Base-by-base conservation (phyloP, 92 coral and sea anemone genomes). In the Scolanthus callimorphus region DNA sequence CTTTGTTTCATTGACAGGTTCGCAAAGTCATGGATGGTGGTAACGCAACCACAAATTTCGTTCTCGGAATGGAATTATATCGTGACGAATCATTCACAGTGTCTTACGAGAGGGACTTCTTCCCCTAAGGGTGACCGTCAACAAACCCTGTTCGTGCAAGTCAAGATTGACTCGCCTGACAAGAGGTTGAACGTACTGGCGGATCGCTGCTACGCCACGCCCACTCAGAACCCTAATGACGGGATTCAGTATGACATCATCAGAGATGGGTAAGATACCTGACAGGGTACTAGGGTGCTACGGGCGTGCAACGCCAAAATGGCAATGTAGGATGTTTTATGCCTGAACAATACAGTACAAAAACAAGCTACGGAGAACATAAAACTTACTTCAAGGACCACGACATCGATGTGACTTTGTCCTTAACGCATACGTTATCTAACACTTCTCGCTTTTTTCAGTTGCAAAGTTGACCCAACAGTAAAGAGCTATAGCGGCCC, bases 141-240 rank as follows among this genome's bases (percentile, higher is more conserved):
- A 84, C 60, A 59, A 76, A 28, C 96, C 0, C 72, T 87, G 44
- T 87, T 37, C 44, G 78, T 87, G 4, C 90, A 87, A 73, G 90
- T 76, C 61, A 34, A 25, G 12, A 25, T 83, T 21, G 86, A 87
- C 60, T 82, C 90, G 21, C 86, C 90, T 8, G 96, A 87, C 29
- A 77, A 70, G 4, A 64, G 86, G 23, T 62, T 87, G 55, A 59
- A 68, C 8, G 85, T 87, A 15, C 55, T 70, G 62, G 90, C 88
- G 3, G 86, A 83, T 6, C 80, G 65, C 38, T 87, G 96, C 43
- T 87, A 87, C 62, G 96, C 96, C 44, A 87, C 96, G 25, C 96
- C 96, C 57, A 83, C 83, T n/a, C 83, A 82, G 68, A 58, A 70
- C 60, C 96, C 90, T 3, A 58, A 58, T 13, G 76, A 85, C 50